Conservation (phyloP, 2,888 invertebrate genomes). For the Meliscaeva auricollis region DNA sequence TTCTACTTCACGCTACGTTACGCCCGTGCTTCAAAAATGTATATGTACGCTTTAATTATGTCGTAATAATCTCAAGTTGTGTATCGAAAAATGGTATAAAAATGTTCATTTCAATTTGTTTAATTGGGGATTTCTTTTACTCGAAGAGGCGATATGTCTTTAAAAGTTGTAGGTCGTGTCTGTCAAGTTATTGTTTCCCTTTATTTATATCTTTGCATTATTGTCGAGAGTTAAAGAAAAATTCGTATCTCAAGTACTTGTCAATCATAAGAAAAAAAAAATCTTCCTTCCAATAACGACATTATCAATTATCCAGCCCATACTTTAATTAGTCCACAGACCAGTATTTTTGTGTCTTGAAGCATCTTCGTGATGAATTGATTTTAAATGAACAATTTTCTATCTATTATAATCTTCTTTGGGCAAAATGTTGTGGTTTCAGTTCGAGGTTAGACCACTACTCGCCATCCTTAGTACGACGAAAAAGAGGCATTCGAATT, state of each 20-base stretch:
- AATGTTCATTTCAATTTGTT: slow-evolving; percentile 55
- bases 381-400: slow-evolving; percentile 53
- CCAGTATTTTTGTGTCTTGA: background rate
- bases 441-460: background rate
- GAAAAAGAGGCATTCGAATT: slow-evolving; percentile 21
- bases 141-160: background rate
- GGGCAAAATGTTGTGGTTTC: slow-evolving; percentile 19
- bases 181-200: slow-evolving; percentile 2
- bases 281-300: no score
- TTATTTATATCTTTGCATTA: slow-evolving; percentile 25
- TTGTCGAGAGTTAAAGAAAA: background rate
- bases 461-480: background rate
- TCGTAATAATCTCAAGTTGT: slow-evolving; percentile 73
- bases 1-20: background rate
- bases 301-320: slow-evolving; percentile 1
- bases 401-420: slow-evolving; percentile 55
- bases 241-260: slow-evolving; percentile 27
- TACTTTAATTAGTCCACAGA: slow-evolving; percentile 56
- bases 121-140: slow-evolving; percentile 49
- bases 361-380: slow-evolving; percentile 57
- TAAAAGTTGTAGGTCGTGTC: slow-evolving; percentile 53
- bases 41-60: slow-evolving; percentile 53
- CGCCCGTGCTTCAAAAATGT: slow-evolving; percentile 34
- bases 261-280: slow-evolving; percentile 1
- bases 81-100: slow-evolving; percentile 34